phyloP scores from a whole-genome alignment of 2,797 vertebrate genomes.

The Triplophysa yarkandensis region DNA sequence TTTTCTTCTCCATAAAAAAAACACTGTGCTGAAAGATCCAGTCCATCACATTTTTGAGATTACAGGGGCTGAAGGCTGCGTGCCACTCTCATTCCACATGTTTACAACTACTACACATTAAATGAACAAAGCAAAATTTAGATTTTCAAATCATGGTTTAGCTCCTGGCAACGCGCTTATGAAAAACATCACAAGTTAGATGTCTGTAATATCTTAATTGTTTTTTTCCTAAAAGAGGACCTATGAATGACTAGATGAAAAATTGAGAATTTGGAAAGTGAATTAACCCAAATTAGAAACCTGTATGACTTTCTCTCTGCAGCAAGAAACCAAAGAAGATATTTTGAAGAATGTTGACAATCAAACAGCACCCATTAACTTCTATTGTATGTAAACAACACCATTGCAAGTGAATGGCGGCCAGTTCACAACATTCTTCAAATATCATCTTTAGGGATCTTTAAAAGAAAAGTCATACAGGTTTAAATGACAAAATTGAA shows the following conservation, averaged over 20 bases:
- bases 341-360: no score
- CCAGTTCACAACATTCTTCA: no score
- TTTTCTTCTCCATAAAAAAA: constrained; percentile 44
- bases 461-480: no score
- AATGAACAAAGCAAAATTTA: constrained; percentile 16
- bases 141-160: constrained; percentile 29
- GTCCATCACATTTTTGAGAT: constrained; percentile 35
- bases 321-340: no score
- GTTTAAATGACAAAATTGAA: no score
- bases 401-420: no score
- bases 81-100: constrained; percentile 37
- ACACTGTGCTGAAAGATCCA: constrained; percentile 35
- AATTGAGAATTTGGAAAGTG: no score
- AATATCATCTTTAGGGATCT: no score
- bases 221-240: background rate
- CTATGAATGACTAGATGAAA: background rate
- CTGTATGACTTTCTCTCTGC: no score
- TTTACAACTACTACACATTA: constrained; percentile 16
- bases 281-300: no score
- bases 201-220: background rate
- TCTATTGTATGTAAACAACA: no score
- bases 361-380: no score
- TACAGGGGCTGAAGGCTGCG: constrained; percentile 33
- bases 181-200: background rate
- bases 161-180: background rate